Conservation (phyloP, 1,140 invertebrate species). For the Drosophila rhopaloa region DNA sequence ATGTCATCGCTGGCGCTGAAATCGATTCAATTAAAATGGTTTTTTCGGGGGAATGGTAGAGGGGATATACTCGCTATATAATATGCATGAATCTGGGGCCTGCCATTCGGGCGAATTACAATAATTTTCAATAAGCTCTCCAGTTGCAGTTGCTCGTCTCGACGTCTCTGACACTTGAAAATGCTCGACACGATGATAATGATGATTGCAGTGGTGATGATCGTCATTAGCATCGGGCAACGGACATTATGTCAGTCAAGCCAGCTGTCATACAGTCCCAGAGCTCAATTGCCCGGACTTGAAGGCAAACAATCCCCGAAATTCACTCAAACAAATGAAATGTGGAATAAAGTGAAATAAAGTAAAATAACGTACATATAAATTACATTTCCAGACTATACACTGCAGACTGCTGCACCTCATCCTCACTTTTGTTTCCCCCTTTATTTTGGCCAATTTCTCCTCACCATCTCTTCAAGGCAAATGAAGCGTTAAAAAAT, state of each 20-base stretch:
- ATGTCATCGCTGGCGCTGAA: constrained; percentile 63
- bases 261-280: constrained; percentile 69
- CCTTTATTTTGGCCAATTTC: constrained; percentile 52
- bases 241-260: constrained; percentile 80
- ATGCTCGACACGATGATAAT: constrained; percentile 30
- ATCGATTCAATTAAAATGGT: constrained; percentile 78
- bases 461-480: constrained; percentile 57
- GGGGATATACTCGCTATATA: constrained; percentile 1
- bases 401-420: constrained; percentile 40
- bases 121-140: constrained; percentile 63
- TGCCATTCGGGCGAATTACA: constrained; percentile 59
- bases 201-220: constrained; percentile 45
- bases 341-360: constrained; percentile 21
- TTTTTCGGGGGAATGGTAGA: constrained; percentile 18
- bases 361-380: constrained; percentile 41
- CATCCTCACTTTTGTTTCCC: constrained; percentile 15
- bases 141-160: constrained; percentile 32
- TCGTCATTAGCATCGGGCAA: constrained; percentile 57
- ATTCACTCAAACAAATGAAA: constrained; percentile 48
- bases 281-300: constrained; percentile 50
- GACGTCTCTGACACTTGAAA: constrained; percentile 58
- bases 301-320: constrained; percentile 57
- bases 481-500: constrained; percentile 76
- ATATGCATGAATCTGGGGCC: constrained; percentile 46
- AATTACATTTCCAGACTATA: constrained; percentile 31